A percentile compares a stretch with the other conserved stretches of the same genome.
Evolutionary conservation across 2,797 vertebrate species (phyloP).

Genomic region (Caiman crocodilus): DNA sequence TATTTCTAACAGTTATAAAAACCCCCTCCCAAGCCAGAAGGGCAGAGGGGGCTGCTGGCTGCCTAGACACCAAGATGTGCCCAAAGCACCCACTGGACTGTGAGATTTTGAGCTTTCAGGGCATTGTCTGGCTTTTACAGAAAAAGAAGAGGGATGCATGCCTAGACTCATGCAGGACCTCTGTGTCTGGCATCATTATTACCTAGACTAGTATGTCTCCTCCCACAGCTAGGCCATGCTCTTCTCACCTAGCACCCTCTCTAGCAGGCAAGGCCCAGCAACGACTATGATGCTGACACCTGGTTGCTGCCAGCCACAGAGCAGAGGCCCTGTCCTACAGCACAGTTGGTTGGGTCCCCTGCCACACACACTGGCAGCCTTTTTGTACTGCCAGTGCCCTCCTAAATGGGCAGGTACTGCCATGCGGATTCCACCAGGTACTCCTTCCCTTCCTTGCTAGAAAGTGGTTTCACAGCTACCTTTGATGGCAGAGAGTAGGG

Average conservation of each 20-base stretch:
- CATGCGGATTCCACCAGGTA: background rate
- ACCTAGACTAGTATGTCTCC: too few species aligned
- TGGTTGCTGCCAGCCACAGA: too few species aligned
- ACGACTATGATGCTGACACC: too few species aligned
- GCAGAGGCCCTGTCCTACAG: background rate
- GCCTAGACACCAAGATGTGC: background rate
- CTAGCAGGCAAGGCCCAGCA: too few species aligned
- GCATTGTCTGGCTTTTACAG: background rate
- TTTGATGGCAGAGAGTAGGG: background rate
- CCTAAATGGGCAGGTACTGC: background rate
- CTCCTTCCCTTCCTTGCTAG: background rate
- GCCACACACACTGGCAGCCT: background rate
- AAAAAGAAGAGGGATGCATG: background rate
- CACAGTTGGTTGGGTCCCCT: background rate
- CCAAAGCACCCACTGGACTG: background rate
- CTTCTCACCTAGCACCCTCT: background rate
- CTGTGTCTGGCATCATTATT: too few species aligned
- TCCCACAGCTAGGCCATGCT: background rate
- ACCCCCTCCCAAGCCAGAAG: background rate
- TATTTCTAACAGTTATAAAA: conserved; percentile 68
- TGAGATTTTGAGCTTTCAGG: background rate
- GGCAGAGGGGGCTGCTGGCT: background rate
- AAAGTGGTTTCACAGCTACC: too few species aligned
- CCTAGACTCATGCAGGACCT: too few species aligned
- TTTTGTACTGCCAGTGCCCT: too few species aligned